Base-by-base conservation (phyloP, 2,113 vertebrate species). In the Xyrauchen texanus region DNA sequence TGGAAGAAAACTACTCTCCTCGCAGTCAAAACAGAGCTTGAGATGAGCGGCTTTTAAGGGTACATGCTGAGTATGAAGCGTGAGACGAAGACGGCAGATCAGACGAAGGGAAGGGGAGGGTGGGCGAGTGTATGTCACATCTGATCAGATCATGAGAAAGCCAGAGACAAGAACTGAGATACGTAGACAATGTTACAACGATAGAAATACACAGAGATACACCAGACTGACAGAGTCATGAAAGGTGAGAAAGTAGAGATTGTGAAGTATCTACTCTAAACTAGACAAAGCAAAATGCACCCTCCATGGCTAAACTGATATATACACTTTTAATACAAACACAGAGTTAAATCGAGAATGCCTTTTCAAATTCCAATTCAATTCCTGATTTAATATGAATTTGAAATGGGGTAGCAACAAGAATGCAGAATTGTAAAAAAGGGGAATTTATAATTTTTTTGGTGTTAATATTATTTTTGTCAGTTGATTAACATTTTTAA, bases 1-100 rank as follows among this genome's bases (percentile, higher is more conserved):
- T 60, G 58, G 80, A 78, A 5, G 81, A 71, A 85, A 87, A 77
- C 16, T 83, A 79, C 76, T 62, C 51, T 57, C 7, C 12, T 79
- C 82, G 69, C 84, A 86, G 87, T 89, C 86, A 90, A 87, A 92
- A 90, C 85, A 88, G 81, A 88, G 64, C 71, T 85, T 66, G 79
- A 55, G 49, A 53, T 7, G 47, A 85, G 88, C 76, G 61, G 82
- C 84, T 88, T 82, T 85, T 55, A 79, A 80, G 62, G 45, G 52
- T 4, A 8, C 49, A 13, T 13, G 71, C 78, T 34, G 58, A 61
- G 66, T 75, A 77, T 82, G 79, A 84, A 77, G 86, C 9, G 72
- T 63, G 15, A 8, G 46, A 15, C 0, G 16, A 74, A 45, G 79
- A 85, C 81, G 77, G 71, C 42, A 47, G 58, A 68, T 78, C 80